Evolutionary conservation across 2,888 invertebrate genomes (phyloP).

Genomic region (Calameuta idolon): DNA sequence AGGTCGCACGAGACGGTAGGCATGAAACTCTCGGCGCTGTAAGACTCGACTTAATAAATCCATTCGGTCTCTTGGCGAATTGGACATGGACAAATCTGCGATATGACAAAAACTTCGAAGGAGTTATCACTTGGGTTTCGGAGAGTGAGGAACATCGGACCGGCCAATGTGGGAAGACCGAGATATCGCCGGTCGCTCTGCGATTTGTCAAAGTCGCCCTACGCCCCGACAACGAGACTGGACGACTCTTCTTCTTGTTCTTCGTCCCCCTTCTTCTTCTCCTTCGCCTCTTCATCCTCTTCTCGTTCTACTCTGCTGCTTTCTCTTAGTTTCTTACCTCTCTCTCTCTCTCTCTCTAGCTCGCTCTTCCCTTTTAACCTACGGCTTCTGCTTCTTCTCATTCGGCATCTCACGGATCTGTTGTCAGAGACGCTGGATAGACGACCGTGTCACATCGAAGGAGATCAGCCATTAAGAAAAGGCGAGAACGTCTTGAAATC

Average conservation of each 20-base stretch:
- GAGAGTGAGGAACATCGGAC: constrained; percentile 6
- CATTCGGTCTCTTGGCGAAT: constrained; percentile 22
- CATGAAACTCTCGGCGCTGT: constrained; percentile 17
- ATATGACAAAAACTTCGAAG: constrained; percentile 21
- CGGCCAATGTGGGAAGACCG: constrained; percentile 19
- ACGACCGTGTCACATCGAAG: background rate
- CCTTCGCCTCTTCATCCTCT: background rate
- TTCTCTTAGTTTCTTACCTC: background rate
- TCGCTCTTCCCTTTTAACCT: background rate
- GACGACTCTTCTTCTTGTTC: background rate
- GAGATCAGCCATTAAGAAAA: background rate
- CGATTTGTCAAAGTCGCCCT: constrained; percentile 63
- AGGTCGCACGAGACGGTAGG: background rate
- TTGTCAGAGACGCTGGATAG: background rate
- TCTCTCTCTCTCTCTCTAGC: background rate
- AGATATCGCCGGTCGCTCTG: constrained; percentile 38
- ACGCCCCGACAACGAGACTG: background rate
- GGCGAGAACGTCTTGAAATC: background rate
- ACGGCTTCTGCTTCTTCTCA: background rate
- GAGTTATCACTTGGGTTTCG: constrained; percentile 28
- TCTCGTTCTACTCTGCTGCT: background rate
- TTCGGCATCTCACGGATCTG: background rate
- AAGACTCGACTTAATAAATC: constrained; percentile 28
- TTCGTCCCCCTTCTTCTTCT: background rate
- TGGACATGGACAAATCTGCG: constrained; percentile 20